These are phyloP conservation scores for Aphidius colemani DNA, from an alignment of 2,888 invertebrate genomes.

Conservation along the genomic window DNA sequence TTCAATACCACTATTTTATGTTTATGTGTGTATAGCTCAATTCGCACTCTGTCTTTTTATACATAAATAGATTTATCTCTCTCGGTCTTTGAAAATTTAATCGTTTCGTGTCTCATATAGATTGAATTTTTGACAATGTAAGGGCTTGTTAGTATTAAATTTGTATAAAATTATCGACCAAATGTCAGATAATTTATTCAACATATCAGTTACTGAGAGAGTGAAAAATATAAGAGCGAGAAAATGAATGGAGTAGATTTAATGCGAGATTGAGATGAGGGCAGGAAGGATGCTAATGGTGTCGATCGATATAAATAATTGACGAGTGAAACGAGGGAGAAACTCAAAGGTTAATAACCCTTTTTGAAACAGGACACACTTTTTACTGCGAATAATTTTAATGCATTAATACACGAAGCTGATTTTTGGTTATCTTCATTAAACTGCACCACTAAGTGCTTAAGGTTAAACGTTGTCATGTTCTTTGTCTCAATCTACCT, in stretches of 20 bases:
- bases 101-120: too few relatives aligned
- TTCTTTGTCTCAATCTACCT: not conserved
- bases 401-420: not conserved
- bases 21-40: too few relatives aligned
- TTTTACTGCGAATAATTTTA: not conserved
- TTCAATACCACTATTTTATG: too few relatives aligned
- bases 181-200: constrained; percentile 8
- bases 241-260: not conserved
- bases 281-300: not conserved
- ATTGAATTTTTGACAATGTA: too few relatives aligned
- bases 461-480: too few relatives aligned
- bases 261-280: not conserved
- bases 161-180: constrained; percentile 14
- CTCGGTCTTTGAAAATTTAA: too few relatives aligned
- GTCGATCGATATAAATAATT: constrained; percentile 18
- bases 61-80: too few relatives aligned
- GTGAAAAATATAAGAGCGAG: not conserved
- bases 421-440: too few relatives aligned
- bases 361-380: too few relatives aligned
- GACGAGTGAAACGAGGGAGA: not conserved
- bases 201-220: constrained; percentile 8
- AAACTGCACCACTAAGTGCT: too few relatives aligned
- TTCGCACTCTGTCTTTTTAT: too few relatives aligned
- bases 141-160: not conserved
- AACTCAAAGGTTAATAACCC: too few relatives aligned